Evolutionary conservation across 2,888 invertebrate genomes (phyloP), one percentile per base, ranked within the genome.

Genomic region (Caprella mutica): DNA sequence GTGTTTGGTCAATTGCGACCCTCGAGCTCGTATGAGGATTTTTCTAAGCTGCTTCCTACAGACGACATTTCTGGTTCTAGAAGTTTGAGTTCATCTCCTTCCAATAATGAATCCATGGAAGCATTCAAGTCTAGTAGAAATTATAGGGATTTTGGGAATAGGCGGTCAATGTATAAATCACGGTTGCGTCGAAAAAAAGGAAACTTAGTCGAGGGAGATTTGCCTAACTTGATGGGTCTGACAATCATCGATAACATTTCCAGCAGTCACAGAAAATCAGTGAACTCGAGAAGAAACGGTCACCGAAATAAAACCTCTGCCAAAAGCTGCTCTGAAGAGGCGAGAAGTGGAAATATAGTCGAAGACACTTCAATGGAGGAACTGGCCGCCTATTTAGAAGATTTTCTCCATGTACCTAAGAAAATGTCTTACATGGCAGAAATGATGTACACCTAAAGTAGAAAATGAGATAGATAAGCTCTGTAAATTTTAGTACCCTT

Each of bases 341-440:
- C 65, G 9, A 50, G 59, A 12, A 59, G 53, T 19, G 48, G 48
- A 14, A 56, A 48, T 6, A 54, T 55, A 50, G 63, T 58, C 38
- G 72, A 73, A 59, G 73, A 73, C 61, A 67, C 70, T 43, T 71
- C 70, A 33, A 72, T 72, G 6, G 72, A 73, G 58, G 75, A 75
- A 61, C 68, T 75, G 44, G 73, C 74, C 2, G 71, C 71, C 17
- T 75, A 75, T 61, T 71, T 75, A 62, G 75, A 75, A 51, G 72
- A 74, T 61, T 71, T 70, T 65, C 69, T 75, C 29, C 69, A 74
- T 67, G 72, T 75, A 50, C 75, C 75, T 3, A 72, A 72, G 59
- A 74, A 75, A 58, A 75, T 75, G 75, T 75, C 75, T 5, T 67
- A 69, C 24, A 75, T 75, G 75, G 75, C 74, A 39, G 74, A 75